Percentiles rank a stretch among this genome's conserved stretches.
Evolutionary conservation across 1,140 invertebrate species (phyloP).

Genomic region (Zaprionus taronus): DNA sequence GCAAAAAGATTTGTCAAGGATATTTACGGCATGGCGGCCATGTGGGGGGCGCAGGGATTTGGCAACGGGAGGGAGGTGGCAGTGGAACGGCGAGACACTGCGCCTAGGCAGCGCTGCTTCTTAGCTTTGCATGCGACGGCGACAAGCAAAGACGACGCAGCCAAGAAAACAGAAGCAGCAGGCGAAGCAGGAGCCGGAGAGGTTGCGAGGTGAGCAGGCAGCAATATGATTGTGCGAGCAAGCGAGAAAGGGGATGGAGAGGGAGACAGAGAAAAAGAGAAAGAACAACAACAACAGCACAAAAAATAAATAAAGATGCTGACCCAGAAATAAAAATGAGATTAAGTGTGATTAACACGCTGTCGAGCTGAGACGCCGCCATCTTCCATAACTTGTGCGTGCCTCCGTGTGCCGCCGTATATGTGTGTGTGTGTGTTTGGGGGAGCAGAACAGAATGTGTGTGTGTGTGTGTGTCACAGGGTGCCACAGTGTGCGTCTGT

Average conservation of each 20-base stretch:
- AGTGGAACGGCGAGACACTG: constrained; percentile 26
- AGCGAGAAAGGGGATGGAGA: not conserved
- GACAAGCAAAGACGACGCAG: constrained; percentile 15
- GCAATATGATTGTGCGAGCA: not conserved
- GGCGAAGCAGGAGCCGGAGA: not conserved
- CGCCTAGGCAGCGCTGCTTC: constrained; percentile 40
- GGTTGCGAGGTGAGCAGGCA: constrained; percentile 1
- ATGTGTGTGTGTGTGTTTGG: constrained; percentile 5
- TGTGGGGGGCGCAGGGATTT: not conserved
- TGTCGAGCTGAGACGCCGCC: constrained; percentile 65
- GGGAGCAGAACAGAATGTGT: constrained; percentile 4
- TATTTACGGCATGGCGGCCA: constrained; percentile 68
- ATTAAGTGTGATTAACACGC: constrained; percentile 84
- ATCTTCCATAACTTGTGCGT: constrained; percentile 52
- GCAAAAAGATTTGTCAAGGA: constrained; percentile 83
- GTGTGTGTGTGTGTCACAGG: not conserved
- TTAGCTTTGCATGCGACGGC: constrained; percentile 59
- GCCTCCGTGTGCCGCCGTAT: constrained; percentile 5
- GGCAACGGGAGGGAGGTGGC: not conserved
- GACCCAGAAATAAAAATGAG: constrained; percentile 84
- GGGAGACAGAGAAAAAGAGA: not conserved
- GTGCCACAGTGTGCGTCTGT: constrained; percentile 38
- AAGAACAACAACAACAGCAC: not conserved
- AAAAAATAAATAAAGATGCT: constrained; percentile 78
- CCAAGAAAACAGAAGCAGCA: constrained; percentile 2